Conservation (phyloP, 2,888 invertebrate species). For the Eumerus sabulonum region DNA sequence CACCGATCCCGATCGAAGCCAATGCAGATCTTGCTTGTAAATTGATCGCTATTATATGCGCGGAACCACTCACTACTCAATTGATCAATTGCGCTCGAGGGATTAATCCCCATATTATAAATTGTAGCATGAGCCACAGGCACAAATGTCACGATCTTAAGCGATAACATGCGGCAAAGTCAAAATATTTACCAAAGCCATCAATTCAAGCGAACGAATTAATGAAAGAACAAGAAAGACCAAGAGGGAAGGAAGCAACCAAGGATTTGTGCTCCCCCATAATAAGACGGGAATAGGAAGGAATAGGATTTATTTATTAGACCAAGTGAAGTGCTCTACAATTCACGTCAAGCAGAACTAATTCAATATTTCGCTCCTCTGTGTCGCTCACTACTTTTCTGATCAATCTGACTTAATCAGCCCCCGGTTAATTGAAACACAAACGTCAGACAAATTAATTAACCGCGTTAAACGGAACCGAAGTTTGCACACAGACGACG, state of each 20-base stretch:
- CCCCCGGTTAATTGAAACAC: constrained; percentile 33
- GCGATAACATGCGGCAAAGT: constrained; percentile 64
- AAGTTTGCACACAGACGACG: constrained; percentile 39
- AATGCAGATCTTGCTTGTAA: constrained; percentile 8
- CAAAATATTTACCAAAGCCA: constrained; percentile 66
- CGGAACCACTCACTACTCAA: neutral
- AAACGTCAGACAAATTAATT: constrained; percentile 67
- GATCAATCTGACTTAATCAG: constrained; percentile 55
- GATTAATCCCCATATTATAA: constrained; percentile 18
- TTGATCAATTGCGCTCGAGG: constrained; percentile 24
- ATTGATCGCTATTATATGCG: constrained; percentile 12
- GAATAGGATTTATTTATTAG: constrained; percentile 50
- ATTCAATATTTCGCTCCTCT: constrained; percentile 23
- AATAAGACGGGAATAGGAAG: neutral
- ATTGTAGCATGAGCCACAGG: constrained; percentile 23
- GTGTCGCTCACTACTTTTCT: constrained; percentile 16
- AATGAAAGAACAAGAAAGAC: no score
- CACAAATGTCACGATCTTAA: constrained; percentile 59
- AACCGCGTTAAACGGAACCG: constrained; percentile 61
- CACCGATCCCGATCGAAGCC: constrained; percentile 43
- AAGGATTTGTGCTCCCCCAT: neutral
- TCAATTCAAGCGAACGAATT: constrained; percentile 33
- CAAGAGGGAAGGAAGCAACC: no score
- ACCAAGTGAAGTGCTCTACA: constrained; percentile 51
- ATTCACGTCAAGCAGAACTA: constrained; percentile 62